Percentiles rank a stretch among this genome's conserved stretches.
Conservation (phyloP, 2,113 vertebrate species). For the Himantopus leucocephalus region DNA sequence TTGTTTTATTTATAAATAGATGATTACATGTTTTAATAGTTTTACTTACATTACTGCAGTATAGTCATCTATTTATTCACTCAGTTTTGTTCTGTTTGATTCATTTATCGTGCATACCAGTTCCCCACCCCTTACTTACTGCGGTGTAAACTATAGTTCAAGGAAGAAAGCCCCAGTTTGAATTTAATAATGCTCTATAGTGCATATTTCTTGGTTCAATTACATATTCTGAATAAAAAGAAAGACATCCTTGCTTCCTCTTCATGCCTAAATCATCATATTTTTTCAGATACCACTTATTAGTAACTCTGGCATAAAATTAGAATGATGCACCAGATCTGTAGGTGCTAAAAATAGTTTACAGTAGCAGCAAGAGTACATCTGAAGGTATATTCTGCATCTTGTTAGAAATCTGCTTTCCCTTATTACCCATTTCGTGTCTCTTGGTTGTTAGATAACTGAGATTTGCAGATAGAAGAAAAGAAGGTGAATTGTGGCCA, state of each 20-base stretch:
- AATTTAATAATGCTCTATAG: not conserved
- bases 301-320: not conserved
- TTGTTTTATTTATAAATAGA: not conserved
- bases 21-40: not conserved
- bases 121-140: not conserved
- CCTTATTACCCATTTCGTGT: not conserved
- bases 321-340: not conserved
- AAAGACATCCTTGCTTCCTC: not conserved
- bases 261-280: not conserved
- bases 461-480: slow-evolving; percentile 67
- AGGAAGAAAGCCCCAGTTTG: not conserved
- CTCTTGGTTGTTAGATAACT: slow-evolving; percentile 49
- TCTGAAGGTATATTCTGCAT: not conserved
- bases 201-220: not conserved
- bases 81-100: not conserved
- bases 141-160: not conserved
- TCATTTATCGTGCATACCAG: not conserved
- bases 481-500: slow-evolving; percentile 46
- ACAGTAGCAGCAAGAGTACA: not conserved
- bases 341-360: not conserved
- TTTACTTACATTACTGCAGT: not conserved
- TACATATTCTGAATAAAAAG: not conserved
- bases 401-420: not conserved
- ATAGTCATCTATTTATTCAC: not conserved
- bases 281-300: not conserved